Evolutionary conservation across 2,797 vertebrate genomes (phyloP).

Genomic region (Lophotriccus pileatus): DNA sequence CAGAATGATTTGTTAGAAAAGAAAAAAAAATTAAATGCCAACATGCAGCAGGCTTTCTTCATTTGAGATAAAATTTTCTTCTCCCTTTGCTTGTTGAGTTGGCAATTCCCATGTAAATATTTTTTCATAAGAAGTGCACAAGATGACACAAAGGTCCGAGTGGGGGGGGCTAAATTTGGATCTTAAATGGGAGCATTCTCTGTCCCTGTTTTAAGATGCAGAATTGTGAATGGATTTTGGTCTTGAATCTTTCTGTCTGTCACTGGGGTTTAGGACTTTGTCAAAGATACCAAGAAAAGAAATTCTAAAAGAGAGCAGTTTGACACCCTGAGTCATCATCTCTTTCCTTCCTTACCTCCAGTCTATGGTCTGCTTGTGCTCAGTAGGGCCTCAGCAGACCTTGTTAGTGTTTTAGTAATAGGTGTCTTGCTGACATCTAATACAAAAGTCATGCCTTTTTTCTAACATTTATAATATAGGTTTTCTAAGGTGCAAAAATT

Average conservation of each 20-base stretch:
- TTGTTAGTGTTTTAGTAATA: constrained; percentile 20
- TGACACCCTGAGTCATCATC: neutral
- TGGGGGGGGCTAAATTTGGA: constrained; percentile 25
- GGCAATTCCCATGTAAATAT: constrained; percentile 14
- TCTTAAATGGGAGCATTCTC: neutral
- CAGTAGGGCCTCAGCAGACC: neutral
- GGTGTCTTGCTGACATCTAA: neutral
- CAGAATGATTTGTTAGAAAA: neutral
- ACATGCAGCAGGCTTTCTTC: neutral
- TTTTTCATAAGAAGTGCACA: neutral
- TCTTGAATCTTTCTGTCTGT: neutral
- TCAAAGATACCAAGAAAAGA: neutral
- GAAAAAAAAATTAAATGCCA: neutral
- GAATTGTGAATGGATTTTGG: constrained; percentile 7
- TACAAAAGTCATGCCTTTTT: neutral
- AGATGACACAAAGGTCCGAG: neutral
- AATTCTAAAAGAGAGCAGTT: neutral
- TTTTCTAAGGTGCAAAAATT: constrained; percentile 7
- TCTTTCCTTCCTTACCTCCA: neutral
- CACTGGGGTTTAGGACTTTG: neutral
- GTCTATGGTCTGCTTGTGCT: neutral
- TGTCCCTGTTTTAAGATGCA: neutral
- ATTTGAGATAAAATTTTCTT: neutral
- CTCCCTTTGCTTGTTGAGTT: neutral
- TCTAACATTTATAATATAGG: neutral